Percentiles rank a stretch among this genome's conserved stretches.
phyloP scores from a whole-genome alignment of 2,797 vertebrate genomes.

The Rhyacichthys aspro region DNA sequence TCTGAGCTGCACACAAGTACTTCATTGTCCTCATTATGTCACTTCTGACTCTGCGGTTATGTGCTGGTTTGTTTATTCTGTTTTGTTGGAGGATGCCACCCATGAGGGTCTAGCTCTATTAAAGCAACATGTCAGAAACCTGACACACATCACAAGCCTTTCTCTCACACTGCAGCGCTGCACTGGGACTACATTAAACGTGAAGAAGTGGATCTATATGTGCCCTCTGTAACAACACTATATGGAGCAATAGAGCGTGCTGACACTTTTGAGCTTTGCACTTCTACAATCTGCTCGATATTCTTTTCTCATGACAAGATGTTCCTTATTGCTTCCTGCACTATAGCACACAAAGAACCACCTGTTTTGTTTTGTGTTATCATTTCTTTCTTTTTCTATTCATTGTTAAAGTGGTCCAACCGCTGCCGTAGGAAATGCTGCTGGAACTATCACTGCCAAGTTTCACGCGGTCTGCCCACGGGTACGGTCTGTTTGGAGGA shows the following conservation, averaged over 20 bases:
- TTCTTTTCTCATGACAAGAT: conserved; percentile 12
- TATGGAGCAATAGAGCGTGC: not conserved
- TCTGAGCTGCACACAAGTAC: conserved; percentile 29
- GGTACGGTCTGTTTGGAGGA: conserved; percentile 26
- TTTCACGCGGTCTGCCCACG: conserved; percentile 31
- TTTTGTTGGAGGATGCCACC: conserved; percentile 60
- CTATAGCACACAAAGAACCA: conserved; percentile 14
- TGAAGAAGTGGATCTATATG: conserved; percentile 26
- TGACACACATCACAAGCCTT: conserved; percentile 60
- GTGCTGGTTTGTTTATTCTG: conserved; percentile 59
- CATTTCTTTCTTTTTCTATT: too few species aligned
- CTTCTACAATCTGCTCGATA: conserved; percentile 10
- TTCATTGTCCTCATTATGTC: conserved; percentile 79
- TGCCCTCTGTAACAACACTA: conserved; percentile 18
- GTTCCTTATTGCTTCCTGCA: conserved; percentile 14
- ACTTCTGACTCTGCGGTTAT: conserved; percentile 63
- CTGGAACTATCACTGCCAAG: conserved; percentile 34
- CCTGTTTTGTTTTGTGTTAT: conserved; percentile 17
- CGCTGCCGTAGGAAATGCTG: conserved; percentile 29
- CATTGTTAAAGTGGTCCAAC: conserved; percentile 17
- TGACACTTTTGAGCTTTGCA: conserved; percentile 10
- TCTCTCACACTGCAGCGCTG: conserved; percentile 24
- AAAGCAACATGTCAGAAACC: conserved; percentile 67
- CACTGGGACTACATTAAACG: conserved; percentile 30
- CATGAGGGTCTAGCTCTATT: conserved; percentile 69